phyloP scores from a whole-genome alignment of 2,113 vertebrate genomes.

The Aythya baeri region DNA sequence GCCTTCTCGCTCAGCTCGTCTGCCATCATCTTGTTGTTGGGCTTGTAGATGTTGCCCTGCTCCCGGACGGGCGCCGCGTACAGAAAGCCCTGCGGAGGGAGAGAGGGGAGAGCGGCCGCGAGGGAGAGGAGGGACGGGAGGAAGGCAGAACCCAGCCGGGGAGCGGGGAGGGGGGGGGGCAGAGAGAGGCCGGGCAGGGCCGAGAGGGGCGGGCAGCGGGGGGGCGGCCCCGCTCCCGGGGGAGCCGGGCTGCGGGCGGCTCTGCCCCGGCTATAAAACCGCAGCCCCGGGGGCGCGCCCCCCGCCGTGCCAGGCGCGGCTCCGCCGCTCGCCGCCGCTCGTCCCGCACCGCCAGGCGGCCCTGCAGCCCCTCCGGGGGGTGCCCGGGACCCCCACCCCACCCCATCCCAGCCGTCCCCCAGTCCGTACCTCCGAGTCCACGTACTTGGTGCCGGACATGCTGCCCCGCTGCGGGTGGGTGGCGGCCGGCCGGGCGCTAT shows the following conservation, averaged over 20 bases:
- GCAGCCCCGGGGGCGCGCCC: no score
- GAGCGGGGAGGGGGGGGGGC: neutral
- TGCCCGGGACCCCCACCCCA: neutral
- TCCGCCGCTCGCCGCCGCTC: no score
- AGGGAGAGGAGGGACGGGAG: neutral
- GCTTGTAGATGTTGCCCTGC: slow-evolving; percentile 98
- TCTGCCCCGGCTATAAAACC: no score
- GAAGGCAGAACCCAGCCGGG: neutral
- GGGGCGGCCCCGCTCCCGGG: no score
- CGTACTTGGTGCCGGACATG: slow-evolving; percentile 95
- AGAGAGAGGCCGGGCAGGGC: no score
- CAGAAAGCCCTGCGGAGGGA: slow-evolving; percentile 83
- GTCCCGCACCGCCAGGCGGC: no score
- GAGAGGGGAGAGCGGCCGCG: neutral
- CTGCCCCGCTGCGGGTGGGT: slow-evolving; percentile 68
- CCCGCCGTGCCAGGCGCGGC: no score
- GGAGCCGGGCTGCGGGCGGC: no score
- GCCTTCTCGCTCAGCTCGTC: slow-evolving; percentile 90
- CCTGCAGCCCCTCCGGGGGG: no score
- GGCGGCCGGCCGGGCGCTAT: slow-evolving; percentile 55
- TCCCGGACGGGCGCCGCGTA: slow-evolving; percentile 92
- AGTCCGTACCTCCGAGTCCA: slow-evolving; percentile 82
- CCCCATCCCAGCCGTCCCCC: neutral
- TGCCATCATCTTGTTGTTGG: slow-evolving; percentile 97
- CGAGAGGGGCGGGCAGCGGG: no score